Conservation (phyloP, 2,113 vertebrate genomes). For the Prinia subflava region DNA sequence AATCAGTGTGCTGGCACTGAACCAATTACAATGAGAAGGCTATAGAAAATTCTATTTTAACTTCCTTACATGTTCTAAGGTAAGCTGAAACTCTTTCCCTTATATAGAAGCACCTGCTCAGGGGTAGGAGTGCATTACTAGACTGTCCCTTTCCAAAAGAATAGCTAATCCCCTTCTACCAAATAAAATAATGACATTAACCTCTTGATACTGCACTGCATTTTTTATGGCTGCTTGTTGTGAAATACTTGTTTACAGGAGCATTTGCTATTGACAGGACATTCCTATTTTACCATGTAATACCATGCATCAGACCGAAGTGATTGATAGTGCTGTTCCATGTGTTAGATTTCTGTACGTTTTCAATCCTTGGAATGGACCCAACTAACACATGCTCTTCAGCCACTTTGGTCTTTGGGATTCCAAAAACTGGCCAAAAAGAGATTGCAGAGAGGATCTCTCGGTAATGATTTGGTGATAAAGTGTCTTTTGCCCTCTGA, state of each 20-base stretch:
- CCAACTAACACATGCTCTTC: background rate
- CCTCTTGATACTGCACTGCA: background rate
- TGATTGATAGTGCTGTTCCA: background rate
- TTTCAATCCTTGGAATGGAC: background rate
- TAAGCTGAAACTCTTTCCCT: too few species aligned
- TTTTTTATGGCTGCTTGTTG: background rate
- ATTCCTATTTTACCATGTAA: background rate
- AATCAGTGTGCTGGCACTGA: too few species aligned
- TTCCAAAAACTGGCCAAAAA: background rate
- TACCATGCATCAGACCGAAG: too few species aligned
- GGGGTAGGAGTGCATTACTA: too few species aligned
- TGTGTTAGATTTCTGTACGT: background rate
- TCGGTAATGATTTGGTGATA: too few species aligned
- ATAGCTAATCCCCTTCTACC: background rate
- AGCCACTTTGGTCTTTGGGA: background rate
- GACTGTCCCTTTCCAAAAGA: background rate
- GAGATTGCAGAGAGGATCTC: background rate
- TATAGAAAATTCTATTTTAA: too few species aligned
- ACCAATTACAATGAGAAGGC: too few species aligned
- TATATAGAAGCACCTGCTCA: too few species aligned
- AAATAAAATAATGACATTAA: background rate
- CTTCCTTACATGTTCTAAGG: too few species aligned
- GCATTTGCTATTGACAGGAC: background rate
- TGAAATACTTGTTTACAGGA: background rate
- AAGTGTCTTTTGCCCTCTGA: too few species aligned